These are phyloP conservation scores for Drosophila grimshawi DNA, from an alignment of 1,140 invertebrate species.

Conservation along the genomic window DNA sequence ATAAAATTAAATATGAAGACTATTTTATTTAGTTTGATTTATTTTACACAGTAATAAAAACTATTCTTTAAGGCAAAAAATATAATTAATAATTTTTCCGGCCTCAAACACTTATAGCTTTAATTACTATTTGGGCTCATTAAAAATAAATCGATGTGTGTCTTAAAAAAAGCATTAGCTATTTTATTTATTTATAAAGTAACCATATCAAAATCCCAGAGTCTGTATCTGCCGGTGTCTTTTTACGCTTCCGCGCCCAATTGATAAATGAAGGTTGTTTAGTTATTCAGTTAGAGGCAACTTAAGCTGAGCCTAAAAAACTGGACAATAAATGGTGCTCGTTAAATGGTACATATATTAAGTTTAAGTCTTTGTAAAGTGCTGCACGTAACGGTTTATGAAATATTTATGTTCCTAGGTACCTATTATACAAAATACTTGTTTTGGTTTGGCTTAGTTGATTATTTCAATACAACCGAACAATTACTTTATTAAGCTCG, in stretches of 20 bases:
- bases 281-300: constrained; percentile 7
- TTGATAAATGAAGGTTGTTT: constrained; percentile 26
- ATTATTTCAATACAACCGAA: not conserved
- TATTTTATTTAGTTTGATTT: too few relatives aligned
- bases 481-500: constrained; percentile 20
- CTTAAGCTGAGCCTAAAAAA: constrained; percentile 6
- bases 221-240: not conserved
- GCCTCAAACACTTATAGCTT: too few relatives aligned
- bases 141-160: too few relatives aligned
- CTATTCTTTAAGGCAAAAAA: too few relatives aligned
- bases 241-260: constrained; percentile 4
- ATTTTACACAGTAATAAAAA: too few relatives aligned
- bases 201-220: not conserved
- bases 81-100: too few relatives aligned
- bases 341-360: constrained; percentile 1
- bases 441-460: not conserved
- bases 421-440: not conserved
- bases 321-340: constrained; percentile 16
- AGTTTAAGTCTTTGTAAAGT: constrained; percentile 13
- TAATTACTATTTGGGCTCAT: too few relatives aligned
- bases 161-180: not conserved
- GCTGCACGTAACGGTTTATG: not conserved
- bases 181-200: not conserved
- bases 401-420: constrained; percentile 3
- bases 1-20: not conserved